A percentile compares a stretch with the other conserved stretches of the same genome.
Evolutionary conservation across 2,888 invertebrate species (phyloP).

Genomic region (Metopia argyrocephala): DNA sequence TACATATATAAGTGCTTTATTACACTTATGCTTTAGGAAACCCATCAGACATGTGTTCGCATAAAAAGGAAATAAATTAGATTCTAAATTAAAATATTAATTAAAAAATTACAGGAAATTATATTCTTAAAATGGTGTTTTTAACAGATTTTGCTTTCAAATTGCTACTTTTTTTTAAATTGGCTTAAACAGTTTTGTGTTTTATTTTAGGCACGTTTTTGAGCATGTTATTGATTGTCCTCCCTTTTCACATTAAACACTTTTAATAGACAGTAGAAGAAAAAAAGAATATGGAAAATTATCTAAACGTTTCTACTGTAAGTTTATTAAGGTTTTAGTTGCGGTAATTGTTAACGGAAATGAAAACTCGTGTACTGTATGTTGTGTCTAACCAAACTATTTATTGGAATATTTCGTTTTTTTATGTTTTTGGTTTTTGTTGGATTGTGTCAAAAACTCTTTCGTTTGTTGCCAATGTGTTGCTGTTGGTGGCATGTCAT

Average conservation of each 20-base stretch:
- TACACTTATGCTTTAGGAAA: neutral
- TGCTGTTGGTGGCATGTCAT: constrained; percentile 45
- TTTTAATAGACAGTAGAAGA: neutral
- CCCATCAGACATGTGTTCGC: neutral
- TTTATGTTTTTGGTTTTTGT: constrained; percentile 18
- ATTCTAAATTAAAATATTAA: neutral
- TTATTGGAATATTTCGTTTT: constrained; percentile 9
- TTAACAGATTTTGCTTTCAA: constrained; percentile 31
- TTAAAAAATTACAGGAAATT: neutral
- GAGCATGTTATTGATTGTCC: no score
- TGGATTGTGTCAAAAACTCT: constrained; percentile 31
- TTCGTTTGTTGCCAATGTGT: neutral
- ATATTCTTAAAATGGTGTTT: no score
- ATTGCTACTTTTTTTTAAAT: no score
- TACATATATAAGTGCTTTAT: no score
- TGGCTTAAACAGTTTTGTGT: no score
- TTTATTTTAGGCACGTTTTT: no score
- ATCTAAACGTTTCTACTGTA: neutral
- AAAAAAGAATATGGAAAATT: constrained; percentile 47
- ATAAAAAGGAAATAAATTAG: neutral
- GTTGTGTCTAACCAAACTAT: constrained; percentile 41
- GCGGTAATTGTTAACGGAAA: constrained; percentile 57
- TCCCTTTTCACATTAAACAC: no score
- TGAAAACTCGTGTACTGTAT: constrained; percentile 49
- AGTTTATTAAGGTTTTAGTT: constrained; percentile 22